Evolutionary conservation across 2,797 vertebrate species (phyloP).

Genomic region (Intellagama lesueurii): DNA sequence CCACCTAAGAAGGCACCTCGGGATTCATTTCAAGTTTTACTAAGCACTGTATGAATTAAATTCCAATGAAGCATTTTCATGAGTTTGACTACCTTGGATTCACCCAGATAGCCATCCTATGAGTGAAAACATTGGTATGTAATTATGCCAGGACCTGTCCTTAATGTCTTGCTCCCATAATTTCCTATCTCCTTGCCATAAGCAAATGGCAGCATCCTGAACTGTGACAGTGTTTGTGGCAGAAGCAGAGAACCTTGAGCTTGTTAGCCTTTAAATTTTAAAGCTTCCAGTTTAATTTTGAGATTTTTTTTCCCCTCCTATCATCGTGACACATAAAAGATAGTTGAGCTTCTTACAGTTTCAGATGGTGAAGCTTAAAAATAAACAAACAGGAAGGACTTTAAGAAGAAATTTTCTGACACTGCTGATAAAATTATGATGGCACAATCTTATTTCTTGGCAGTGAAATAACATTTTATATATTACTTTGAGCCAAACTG

Average conservation of each 20-base stretch:
- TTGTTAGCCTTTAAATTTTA: background rate
- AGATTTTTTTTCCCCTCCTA: background rate
- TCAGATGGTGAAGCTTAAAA: background rate
- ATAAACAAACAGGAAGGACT: background rate
- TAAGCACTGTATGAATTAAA: background rate
- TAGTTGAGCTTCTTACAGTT: background rate
- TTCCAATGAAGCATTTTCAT: background rate
- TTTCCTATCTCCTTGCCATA: background rate
- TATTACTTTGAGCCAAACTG: background rate
- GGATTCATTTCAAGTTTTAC: background rate
- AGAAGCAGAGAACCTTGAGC: background rate
- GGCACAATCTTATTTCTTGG: background rate
- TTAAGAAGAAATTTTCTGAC: background rate
- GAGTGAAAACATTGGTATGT: background rate
- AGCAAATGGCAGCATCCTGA: background rate
- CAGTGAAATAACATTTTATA: background rate
- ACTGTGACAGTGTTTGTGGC: background rate
- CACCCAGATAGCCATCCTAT: background rate
- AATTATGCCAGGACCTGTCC: background rate
- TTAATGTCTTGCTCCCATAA: background rate
- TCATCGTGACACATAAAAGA: background rate
- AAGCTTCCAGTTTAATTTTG: background rate
- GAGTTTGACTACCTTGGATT: no score
- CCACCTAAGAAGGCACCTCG: background rate
- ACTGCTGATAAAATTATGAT: conserved; percentile 1